Conservation (phyloP, 2,797 vertebrate species). For the Sebastes vulpes region DNA sequence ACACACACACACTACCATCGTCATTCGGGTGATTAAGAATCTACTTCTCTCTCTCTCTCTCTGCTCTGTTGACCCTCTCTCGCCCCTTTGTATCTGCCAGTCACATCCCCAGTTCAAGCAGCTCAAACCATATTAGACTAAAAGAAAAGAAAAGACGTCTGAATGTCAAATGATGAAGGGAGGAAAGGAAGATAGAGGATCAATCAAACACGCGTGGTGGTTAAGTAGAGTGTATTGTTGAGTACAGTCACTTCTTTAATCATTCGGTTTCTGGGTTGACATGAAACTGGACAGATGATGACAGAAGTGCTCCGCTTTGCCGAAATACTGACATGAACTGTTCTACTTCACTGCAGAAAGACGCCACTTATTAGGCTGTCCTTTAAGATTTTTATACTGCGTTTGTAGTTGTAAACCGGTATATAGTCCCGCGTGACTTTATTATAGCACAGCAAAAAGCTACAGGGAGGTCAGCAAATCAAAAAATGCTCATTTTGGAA, state of each 20-base stretch:
- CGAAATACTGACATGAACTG: background rate
- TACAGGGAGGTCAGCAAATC: background rate
- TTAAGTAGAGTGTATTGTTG: background rate
- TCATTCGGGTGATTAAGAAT: background rate
- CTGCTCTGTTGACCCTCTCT: background rate
- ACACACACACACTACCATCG: background rate
- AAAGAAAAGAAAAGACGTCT: background rate
- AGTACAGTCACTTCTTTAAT: background rate
- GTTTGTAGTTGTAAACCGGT: background rate
- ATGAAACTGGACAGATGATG: background rate
- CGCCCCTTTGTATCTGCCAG: background rate
- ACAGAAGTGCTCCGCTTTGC: background rate
- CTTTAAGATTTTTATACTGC: background rate
- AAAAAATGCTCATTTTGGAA: background rate
- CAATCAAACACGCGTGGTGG: background rate
- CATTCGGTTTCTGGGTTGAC: background rate
- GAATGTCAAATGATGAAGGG: background rate
- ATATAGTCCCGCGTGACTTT: background rate
- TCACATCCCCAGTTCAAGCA: background rate
- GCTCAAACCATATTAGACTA: background rate
- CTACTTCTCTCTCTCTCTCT: background rate
- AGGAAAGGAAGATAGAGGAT: background rate
- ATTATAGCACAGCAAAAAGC: background rate
- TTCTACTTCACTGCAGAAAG: background rate
- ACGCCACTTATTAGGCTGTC: background rate